A percentile compares a stretch with the other conserved stretches of the same genome.
phyloP scores from a whole-genome alignment of 2,113 vertebrate genomes.

The Colistium nudipinnis region DNA sequence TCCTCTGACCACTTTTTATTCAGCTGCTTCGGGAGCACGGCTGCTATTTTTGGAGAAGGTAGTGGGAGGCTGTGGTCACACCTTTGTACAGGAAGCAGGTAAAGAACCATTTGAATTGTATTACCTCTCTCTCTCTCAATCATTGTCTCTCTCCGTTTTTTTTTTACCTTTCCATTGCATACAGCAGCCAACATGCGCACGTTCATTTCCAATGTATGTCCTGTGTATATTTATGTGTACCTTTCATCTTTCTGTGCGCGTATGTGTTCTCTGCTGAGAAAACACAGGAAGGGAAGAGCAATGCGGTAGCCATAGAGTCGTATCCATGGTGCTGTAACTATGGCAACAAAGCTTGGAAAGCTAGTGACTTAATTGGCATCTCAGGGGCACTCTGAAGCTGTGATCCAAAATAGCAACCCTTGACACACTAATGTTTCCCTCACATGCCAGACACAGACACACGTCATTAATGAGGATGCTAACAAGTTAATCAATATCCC shows the following conservation, averaged over 20 bases:
- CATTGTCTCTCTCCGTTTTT: not conserved
- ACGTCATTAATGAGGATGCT: slow-evolving; percentile 60
- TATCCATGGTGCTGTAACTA: slow-evolving; percentile 81
- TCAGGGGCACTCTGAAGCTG: slow-evolving; percentile 65
- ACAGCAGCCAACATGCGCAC: not conserved
- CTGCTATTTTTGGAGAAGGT: slow-evolving; percentile 75
- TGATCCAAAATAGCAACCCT: slow-evolving; percentile 82
- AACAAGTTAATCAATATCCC: slow-evolving; percentile 62
- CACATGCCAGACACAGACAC: slow-evolving; percentile 67
- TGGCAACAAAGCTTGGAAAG: slow-evolving; percentile 83
- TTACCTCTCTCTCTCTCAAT: not conserved
- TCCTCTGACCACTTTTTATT: slow-evolving; percentile 68
- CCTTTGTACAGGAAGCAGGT: slow-evolving; percentile 77
- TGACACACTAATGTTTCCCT: slow-evolving; percentile 78
- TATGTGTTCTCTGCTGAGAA: slow-evolving; percentile 37
- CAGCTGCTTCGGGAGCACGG: slow-evolving; percentile 51
- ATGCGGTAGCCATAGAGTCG: slow-evolving; percentile 78
- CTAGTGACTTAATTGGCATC: slow-evolving; percentile 81
- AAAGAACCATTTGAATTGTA: slow-evolving; percentile 58
- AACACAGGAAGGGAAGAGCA: slow-evolving; percentile 61
- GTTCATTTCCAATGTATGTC: not conserved
- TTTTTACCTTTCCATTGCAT: not conserved
- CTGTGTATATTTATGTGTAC: slow-evolving; percentile 17
- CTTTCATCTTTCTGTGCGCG: slow-evolving; percentile 14
- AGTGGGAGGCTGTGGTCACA: slow-evolving; percentile 79